phyloP scores from a whole-genome alignment of 2,888 invertebrate species.

The Cephus rjabovi region DNA sequence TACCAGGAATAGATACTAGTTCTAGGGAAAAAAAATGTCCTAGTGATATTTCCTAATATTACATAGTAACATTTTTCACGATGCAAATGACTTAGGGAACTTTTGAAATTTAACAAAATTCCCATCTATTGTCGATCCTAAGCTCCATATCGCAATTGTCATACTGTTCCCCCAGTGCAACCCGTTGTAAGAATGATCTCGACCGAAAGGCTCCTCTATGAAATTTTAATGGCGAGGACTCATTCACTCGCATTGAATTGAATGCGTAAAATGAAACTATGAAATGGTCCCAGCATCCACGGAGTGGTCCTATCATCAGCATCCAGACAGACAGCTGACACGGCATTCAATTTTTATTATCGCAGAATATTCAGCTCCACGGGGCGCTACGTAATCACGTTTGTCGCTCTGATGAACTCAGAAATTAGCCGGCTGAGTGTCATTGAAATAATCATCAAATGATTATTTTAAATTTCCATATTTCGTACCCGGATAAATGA shows the following conservation, averaged over 20 bases:
- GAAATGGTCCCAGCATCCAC: slow-evolving; percentile 26
- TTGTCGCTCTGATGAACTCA: slow-evolving; percentile 50
- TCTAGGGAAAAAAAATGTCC: neutral
- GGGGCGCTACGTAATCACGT: slow-evolving; percentile 52
- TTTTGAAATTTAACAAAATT: neutral
- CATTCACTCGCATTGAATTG: neutral
- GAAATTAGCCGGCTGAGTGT: slow-evolving; percentile 54
- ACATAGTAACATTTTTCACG: neutral
- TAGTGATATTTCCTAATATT: neutral
- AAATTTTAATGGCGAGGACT: neutral
- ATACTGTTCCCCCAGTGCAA: neutral
- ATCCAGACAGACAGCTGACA: slow-evolving; percentile 27
- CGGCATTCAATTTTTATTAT: slow-evolving; percentile 50
- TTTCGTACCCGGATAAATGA: neutral
- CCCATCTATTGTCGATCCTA: neutral
- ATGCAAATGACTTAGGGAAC: neutral
- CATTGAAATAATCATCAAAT: slow-evolving; percentile 52
- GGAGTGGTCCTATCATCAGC: slow-evolving; percentile 30
- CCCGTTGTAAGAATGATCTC: neutral
- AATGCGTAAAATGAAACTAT: slow-evolving; percentile 11
- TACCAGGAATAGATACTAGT: neutral
- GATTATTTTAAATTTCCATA: neutral
- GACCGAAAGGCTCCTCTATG: neutral
- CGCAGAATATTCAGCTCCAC: slow-evolving; percentile 41
- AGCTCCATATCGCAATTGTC: neutral